Evolutionary conservation across 1,140 invertebrate species (phyloP).

Genomic region (Archivesica marissinica): DNA sequence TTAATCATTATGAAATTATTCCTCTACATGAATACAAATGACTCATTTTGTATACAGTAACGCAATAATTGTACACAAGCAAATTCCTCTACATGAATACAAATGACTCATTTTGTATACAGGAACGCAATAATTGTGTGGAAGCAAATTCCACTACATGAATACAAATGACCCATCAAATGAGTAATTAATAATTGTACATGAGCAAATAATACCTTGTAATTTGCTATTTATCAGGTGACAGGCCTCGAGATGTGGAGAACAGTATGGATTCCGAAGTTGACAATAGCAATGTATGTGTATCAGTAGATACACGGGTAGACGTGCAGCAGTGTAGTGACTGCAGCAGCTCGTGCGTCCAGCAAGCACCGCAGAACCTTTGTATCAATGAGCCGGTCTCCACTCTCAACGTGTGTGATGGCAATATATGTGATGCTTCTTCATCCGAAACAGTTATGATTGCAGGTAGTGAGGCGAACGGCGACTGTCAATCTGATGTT

Average conservation of each 20-base stretch:
- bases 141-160: neutral
- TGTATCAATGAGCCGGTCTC: neutral
- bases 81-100: neutral
- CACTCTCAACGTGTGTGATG: conserved; percentile 12
- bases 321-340: conserved; percentile 17
- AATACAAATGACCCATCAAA: neutral
- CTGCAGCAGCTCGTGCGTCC: conserved; percentile 36
- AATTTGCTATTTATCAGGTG: neutral
- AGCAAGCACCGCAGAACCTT: conserved; percentile 21
- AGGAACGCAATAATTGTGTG: neutral
- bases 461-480: conserved; percentile 17
- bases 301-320: neutral
- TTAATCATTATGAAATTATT: too few species aligned
- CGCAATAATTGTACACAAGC: neutral
- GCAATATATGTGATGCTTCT: neutral
- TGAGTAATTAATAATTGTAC: neutral
- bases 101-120: neutral
- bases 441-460: neutral
- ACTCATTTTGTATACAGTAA: neutral
- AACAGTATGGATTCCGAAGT: neutral
- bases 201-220: neutral
- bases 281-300: neutral
- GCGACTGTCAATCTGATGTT: neutral
- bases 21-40: too few species aligned
- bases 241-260: neutral